Conservation (phyloP, 2,797 vertebrate species). For the Prunella strophiata region DNA sequence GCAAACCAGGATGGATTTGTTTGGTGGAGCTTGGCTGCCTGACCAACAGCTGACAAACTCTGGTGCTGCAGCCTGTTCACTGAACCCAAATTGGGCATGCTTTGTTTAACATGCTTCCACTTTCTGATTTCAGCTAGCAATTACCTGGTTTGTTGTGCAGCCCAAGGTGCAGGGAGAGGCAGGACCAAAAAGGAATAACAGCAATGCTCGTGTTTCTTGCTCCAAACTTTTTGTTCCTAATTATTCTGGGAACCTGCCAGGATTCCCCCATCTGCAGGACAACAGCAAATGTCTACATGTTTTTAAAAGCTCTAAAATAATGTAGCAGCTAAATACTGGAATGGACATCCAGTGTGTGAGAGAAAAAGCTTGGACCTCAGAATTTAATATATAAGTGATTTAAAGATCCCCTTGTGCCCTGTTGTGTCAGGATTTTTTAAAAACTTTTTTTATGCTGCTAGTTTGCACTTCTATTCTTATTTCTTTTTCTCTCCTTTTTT, state of each 20-base stretch:
- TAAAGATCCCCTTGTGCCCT: neutral
- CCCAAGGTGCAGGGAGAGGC: neutral
- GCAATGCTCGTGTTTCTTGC: neutral
- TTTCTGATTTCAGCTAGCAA: neutral
- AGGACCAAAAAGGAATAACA: neutral
- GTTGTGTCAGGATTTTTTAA: neutral
- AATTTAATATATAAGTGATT: neutral
- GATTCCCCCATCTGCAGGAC: neutral
- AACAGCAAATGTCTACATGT: slow-evolving; percentile 18
- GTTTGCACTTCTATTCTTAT: neutral
- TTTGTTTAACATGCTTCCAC: neutral
- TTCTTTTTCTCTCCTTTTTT: neutral
- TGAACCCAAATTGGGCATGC: neutral
- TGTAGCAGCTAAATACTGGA: neutral
- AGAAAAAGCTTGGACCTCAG: neutral
- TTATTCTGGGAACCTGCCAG: slow-evolving; percentile 48
- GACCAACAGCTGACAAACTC: neutral
- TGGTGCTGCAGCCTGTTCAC: neutral
- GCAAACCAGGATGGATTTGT: neutral
- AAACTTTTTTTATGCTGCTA: neutral
- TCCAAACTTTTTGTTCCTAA: neutral
- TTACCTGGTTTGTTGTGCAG: neutral
- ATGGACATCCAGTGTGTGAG: neutral
- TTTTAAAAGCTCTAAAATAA: slow-evolving; percentile 57
- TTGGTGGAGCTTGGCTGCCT: neutral